Evolutionary conservation across 2,113 vertebrate genomes (phyloP), one percentile per base, ranked within the genome.

Genomic region (Cromileptes altivelis): DNA sequence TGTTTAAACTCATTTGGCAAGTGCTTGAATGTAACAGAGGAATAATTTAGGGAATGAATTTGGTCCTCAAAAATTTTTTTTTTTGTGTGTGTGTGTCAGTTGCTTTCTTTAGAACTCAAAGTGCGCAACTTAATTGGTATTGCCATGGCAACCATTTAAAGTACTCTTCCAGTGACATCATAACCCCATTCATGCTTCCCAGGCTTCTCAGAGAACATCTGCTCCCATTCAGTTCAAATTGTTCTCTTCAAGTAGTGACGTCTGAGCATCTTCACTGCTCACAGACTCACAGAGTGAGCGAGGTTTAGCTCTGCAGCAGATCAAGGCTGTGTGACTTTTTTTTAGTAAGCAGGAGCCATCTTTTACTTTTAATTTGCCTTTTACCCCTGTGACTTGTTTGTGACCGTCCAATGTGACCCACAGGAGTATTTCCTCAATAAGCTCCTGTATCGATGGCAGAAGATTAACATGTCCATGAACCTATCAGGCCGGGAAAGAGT

Each of bases 121-220:
- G 21, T 63, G 49, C 18, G 30, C 18, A 23, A 45, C 50, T 57
- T 72, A 65, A 82, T 82, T n/a, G 12, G 19, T 3, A 57, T 85
- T 65, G 37, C 81, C 75, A 62, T 63, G 63, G 81, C 25, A 88
- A 82, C 83, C 25, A 27, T 84, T 80, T 71, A 21, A 63, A 23
- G 21, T 67, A 58, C 52, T 79, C 70, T 27, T 78, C 37, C 63
- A 53, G 12, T 72, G 61, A 84, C 75, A 73, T 89, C 69, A 84
- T 50, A 74, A 45, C 65, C 67, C 40, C 19, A 70, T 88, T 89
- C 83, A 71, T 30, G 50, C 62, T 64, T 58, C 57, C 13, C 21
- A 55, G 19, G 69, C 62, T 10, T 72, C 67, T 72, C 25, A 23
- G 61, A 60, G 62, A 90, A 87, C 78, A 91, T 86, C 88, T 91